phyloP scores from a whole-genome alignment of 2,113 vertebrate genomes.

The Eulemur macaco region DNA sequence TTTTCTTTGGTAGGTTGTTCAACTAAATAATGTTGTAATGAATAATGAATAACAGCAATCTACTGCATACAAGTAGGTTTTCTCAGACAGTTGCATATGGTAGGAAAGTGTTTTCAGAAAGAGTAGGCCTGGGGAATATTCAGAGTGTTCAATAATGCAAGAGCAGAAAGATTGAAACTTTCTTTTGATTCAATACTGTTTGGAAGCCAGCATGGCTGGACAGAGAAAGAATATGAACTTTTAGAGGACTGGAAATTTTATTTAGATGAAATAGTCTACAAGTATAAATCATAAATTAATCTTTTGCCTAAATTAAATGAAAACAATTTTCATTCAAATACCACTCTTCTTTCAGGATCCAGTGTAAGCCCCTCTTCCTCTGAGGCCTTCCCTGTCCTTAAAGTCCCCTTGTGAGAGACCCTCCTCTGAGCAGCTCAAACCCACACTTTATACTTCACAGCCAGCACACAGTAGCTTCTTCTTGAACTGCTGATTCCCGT shows the following conservation, averaged over 20 bases:
- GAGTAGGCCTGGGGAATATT: constrained; percentile 63
- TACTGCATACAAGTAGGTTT: constrained; percentile 61
- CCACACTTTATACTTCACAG: not conserved
- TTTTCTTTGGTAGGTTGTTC: constrained; percentile 71
- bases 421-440: not conserved
- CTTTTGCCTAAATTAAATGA: constrained; percentile 37
- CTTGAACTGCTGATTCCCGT: not conserved
- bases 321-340: constrained; percentile 50
- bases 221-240: constrained; percentile 65
- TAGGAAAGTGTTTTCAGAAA: constrained; percentile 70
- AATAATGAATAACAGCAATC: constrained; percentile 77
- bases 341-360: not conserved
- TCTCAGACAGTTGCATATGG: constrained; percentile 77
- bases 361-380: not conserved
- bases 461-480: not conserved
- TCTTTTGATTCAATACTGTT: constrained; percentile 61
- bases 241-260: constrained; percentile 19
- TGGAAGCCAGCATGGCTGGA: constrained; percentile 41
- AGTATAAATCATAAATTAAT: constrained; percentile 44
- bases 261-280: not conserved
- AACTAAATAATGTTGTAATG: constrained; percentile 72
- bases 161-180: constrained; percentile 58
- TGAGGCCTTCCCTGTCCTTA: not conserved
- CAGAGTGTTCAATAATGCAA: constrained; percentile 71
- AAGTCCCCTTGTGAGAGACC: too few relatives aligned